phyloP scores from a whole-genome alignment of 2,113 vertebrate genomes.

The Ptilorrhoa leucosticta region DNA sequence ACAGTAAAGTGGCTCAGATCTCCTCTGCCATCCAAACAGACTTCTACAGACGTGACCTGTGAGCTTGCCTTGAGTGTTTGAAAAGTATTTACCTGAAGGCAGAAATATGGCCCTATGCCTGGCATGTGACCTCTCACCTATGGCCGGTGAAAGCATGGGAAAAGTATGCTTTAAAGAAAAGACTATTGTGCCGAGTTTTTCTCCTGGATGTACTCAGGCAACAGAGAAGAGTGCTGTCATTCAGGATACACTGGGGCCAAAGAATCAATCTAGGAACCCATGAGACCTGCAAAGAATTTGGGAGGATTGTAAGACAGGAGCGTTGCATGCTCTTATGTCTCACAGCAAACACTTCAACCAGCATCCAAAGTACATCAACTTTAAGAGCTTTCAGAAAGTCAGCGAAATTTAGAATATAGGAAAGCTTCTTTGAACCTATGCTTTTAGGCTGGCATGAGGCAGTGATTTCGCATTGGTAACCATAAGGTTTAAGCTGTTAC shows the following conservation, averaged over 20 bases:
- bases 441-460: not conserved
- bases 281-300: not conserved
- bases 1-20: not conserved
- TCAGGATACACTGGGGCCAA: not conserved
- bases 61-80: not conserved
- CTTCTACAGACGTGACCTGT: not conserved
- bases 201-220: not conserved
- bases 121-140: not conserved
- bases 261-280: not conserved
- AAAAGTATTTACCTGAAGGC: not conserved
- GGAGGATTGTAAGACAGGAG: not conserved
- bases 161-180: not conserved
- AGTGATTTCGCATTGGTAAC: not conserved
- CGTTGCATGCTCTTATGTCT: not conserved
- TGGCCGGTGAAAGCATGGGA: not conserved
- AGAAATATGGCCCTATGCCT: not conserved
- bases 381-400: not conserved
- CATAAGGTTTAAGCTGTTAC: not conserved
- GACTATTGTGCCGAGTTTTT: accelerated
- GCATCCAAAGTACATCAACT: not conserved
- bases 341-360: not conserved
- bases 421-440: not conserved
- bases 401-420: not conserved
- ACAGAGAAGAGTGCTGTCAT: not conserved
- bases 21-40: not conserved